These are phyloP conservation scores for Eilema griseolum DNA, from an alignment of 2,888 invertebrate species.

Conservation along the genomic window DNA sequence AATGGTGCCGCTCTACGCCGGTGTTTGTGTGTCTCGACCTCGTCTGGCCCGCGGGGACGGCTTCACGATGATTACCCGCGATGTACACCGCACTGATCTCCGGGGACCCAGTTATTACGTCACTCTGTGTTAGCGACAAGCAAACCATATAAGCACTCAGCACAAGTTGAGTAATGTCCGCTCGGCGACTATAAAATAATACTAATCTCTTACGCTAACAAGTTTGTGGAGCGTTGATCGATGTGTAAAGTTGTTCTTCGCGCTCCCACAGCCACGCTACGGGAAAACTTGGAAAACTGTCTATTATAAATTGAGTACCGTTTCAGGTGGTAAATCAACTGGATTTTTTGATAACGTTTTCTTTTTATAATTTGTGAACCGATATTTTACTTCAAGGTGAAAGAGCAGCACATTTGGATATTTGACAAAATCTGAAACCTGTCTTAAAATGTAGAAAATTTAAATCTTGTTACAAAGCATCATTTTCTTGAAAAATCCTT, in stretches of 20 bases:
- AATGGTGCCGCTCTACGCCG: not conserved
- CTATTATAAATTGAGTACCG: not conserved
- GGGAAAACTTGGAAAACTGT: not conserved
- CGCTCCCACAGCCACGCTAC: not conserved
- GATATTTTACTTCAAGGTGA: not conserved
- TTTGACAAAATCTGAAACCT: no score
- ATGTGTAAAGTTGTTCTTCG: slow-evolving; percentile 14
- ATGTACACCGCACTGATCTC: slow-evolving; percentile 22
- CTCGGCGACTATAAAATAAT: slow-evolving; percentile 9
- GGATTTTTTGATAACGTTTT: not conserved
- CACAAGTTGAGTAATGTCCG: slow-evolving; percentile 3
- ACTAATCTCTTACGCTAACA: slow-evolving; percentile 11
- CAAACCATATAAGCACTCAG: not conserved
- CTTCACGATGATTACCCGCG: slow-evolving; percentile 35
- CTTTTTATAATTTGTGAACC: not conserved
- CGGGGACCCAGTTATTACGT: slow-evolving; percentile 24
- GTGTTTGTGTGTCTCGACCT: not conserved
- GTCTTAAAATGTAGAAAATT: no score
- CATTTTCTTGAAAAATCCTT: no score
- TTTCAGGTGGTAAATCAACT: not conserved
- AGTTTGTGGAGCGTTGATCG: slow-evolving; percentile 14
- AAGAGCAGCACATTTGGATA: no score
- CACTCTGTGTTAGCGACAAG: not conserved
- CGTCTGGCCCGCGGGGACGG: slow-evolving; percentile 27
- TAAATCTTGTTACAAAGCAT: no score